Evolutionary conservation across 2,888 invertebrate genomes (phyloP).

Genomic region (Drosophila mettleri): DNA sequence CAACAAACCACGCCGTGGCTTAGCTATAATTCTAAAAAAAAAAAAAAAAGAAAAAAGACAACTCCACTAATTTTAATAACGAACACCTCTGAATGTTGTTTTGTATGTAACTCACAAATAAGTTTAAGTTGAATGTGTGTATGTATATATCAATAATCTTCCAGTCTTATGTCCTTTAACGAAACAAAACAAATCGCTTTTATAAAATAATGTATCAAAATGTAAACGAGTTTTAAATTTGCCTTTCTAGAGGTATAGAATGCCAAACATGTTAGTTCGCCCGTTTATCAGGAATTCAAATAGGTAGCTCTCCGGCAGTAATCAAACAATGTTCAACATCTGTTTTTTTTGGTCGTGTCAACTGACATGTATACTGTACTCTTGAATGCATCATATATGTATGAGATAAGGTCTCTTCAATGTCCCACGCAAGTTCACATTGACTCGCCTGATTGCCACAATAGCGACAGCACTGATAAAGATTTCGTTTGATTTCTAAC

Average conservation of each 20-base stretch:
- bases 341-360: conserved; percentile 38
- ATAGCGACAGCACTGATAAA: background rate
- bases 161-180: conserved; percentile 62
- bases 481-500: background rate
- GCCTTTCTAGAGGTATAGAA: conserved; percentile 11
- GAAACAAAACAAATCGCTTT: conserved; percentile 50
- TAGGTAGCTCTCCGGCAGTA: conserved; percentile 15
- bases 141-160: conserved; percentile 65
- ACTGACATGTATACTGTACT: conserved; percentile 4
- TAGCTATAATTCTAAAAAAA: conserved; percentile 11
- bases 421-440: conserved; percentile 1
- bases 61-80: conserved; percentile 26
- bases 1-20: background rate
- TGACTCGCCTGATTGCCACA: background rate
- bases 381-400: background rate
- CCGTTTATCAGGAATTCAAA: conserved; percentile 34
- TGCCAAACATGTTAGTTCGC: conserved; percentile 12
- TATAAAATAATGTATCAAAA: conserved; percentile 55
- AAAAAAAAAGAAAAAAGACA: too few relatives aligned
- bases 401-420: conserved; percentile 32
- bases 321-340: conserved; percentile 44
- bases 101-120: conserved; percentile 53
- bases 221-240: conserved; percentile 1
- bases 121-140: conserved; percentile 64
- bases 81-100: conserved; percentile 49